Evolutionary conservation across 2,113 vertebrate species (phyloP).

Genomic region (Nibea coibor): DNA sequence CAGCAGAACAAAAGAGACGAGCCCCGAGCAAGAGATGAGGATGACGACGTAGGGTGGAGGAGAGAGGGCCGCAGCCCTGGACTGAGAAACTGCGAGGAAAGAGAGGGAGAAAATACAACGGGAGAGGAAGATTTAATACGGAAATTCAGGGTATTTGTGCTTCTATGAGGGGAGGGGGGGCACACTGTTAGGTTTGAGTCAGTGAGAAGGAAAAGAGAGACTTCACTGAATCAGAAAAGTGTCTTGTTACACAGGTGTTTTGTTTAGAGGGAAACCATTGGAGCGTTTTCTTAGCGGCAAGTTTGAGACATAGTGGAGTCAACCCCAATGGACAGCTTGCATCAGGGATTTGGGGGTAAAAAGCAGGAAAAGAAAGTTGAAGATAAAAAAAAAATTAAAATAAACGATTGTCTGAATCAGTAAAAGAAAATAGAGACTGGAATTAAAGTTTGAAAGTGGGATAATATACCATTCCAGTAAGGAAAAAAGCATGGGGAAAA

Average conservation of each 20-base stretch:
- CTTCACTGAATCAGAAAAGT: constrained; percentile 65
- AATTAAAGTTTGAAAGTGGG: constrained; percentile 73
- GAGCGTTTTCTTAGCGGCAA: constrained; percentile 70
- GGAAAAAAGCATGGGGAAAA: constrained; percentile 72
- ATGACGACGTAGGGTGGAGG: constrained; percentile 93
- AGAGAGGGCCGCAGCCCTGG: constrained; percentile 86
- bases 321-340: constrained; percentile 81
- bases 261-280: constrained; percentile 71
- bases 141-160: not conserved
- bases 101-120: constrained; percentile 50
- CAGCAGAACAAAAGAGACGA: constrained; percentile 92
- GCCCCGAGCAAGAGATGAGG: constrained; percentile 93
- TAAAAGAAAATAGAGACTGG: constrained; percentile 69
- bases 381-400: constrained; percentile 56
- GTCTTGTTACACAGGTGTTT: constrained; percentile 66
- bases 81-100: constrained; percentile 78
- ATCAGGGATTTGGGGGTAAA: constrained; percentile 74
- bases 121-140: constrained; percentile 35
- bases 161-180: constrained; percentile 19
- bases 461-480: constrained; percentile 79
- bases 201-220: constrained; percentile 66
- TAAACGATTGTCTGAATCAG: constrained; percentile 48
- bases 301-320: constrained; percentile 71
- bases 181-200: constrained; percentile 59
- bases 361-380: constrained; percentile 72